phyloP scores from a whole-genome alignment of 2,113 vertebrate genomes.

The Pyrgilauda ruficollis region DNA sequence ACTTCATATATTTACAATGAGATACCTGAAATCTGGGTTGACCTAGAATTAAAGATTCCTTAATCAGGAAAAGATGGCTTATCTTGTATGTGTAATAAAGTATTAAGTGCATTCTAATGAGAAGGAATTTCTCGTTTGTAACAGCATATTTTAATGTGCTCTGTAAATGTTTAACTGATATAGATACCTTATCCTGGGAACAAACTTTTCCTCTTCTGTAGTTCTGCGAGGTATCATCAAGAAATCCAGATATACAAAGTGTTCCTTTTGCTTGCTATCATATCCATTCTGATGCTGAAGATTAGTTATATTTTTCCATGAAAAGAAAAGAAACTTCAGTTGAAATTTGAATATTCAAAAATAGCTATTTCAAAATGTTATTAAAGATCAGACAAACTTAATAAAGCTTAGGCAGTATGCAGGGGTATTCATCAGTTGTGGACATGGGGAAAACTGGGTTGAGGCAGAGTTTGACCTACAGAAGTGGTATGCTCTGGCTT shows the following conservation, averaged over 20 bases:
- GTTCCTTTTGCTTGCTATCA: background rate
- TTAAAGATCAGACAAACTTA: background rate
- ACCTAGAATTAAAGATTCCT: background rate
- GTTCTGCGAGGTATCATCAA: background rate
- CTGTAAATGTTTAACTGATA: background rate
- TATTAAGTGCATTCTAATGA: background rate
- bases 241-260: background rate
- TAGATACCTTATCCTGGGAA: background rate
- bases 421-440: background rate
- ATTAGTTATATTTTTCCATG: background rate
- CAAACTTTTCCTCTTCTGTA: background rate
- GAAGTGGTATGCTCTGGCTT: background rate
- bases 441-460: background rate
- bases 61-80: background rate
- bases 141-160: background rate
- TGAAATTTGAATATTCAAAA: background rate
- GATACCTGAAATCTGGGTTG: background rate
- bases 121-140: background rate
- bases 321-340: background rate
- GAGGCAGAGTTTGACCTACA: background rate
- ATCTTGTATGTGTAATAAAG: background rate
- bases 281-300: background rate
- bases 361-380: background rate
- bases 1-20: background rate
- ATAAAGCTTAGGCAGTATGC: background rate